phyloP scores from a whole-genome alignment of 2,113 vertebrate species.

The Chelonoidis abingdonii region DNA sequence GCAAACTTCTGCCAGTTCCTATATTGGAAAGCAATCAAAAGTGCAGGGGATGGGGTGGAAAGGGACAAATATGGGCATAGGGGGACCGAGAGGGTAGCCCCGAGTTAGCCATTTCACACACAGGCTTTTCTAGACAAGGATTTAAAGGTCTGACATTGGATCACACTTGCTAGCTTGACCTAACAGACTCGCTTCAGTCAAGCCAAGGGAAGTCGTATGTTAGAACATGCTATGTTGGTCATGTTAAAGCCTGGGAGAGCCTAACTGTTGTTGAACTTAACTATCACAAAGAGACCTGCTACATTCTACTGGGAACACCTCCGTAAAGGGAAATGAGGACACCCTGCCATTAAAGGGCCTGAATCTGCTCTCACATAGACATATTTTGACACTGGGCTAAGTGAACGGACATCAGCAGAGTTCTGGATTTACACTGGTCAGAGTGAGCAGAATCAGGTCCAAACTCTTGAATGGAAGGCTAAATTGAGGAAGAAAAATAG shows the following conservation, averaged over 20 bases:
- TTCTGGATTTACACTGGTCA: not conserved
- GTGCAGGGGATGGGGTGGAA: not conserved
- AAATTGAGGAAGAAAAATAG: not conserved
- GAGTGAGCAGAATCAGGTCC: not conserved
- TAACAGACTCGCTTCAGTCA: not conserved
- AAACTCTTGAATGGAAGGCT: not conserved
- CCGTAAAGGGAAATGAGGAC: not conserved
- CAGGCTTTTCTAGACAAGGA: not conserved
- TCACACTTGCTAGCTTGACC: not conserved
- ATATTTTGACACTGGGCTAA: not conserved
- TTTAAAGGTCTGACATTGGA: not conserved
- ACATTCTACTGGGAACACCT: not conserved
- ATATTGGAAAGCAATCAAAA: constrained; percentile 27
- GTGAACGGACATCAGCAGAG: not conserved
- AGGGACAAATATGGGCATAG: not conserved
- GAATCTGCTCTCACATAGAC: not conserved
- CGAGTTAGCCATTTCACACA: not conserved
- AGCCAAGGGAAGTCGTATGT: not conserved
- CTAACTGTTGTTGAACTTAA: not conserved
- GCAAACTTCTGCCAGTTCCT: not conserved
- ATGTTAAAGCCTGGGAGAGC: not conserved
- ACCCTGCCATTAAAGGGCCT: not conserved
- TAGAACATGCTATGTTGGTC: not conserved
- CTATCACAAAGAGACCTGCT: not conserved
- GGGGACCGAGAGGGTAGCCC: not conserved